Base-by-base conservation (phyloP, 2,888 invertebrate species). In the Hoplodrina blanda region DNA sequence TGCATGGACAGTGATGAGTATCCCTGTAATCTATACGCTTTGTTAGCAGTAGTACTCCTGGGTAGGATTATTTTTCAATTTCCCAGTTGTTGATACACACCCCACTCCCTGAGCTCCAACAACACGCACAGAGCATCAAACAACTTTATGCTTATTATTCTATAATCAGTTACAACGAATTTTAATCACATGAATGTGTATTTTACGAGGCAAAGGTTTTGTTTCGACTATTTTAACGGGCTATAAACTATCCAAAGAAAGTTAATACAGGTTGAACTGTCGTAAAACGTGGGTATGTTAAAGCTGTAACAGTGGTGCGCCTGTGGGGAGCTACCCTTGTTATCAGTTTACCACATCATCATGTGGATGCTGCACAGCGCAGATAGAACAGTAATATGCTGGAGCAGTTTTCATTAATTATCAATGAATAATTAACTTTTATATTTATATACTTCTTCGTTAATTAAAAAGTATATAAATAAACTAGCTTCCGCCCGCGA, bases 171-270 rank as follows among this genome's bases (percentile, higher is more conserved):
- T 17, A 56, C 41, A 61, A 61, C 11, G 20, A 19, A 76, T 37
- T 80, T 75, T 64, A 68, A 80, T 68, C 49, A 59, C 54, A 44
- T 53, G 25, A 63, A 53, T 68, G 80, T 76, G 41, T 63, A 64
- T 75, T 81, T 82, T 73, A 82, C 68, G 82, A 81, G 57, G 33
- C 19, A 20, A 59, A 71, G 70, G 64, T 81, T 81, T 84, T 81
- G 82, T 83, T 80, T 67, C 74, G 37, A 72, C 78, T 20, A 66
- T 71, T 78, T 81, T 62, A 78, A 75, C 52, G 62, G 60, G 62
- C 72, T 17, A 76, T 78, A 84, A 84, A 82, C 49, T 63, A 68
- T 65, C 5, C 59, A 30, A 56, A 49, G 76, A 56, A 71, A 66
- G 62, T 69, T 73, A 54, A 81, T 81, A 80, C 33, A 73, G 57